Evolutionary conservation across 2,888 invertebrate species (phyloP).

Genomic region (Falcaria lacertinaria): DNA sequence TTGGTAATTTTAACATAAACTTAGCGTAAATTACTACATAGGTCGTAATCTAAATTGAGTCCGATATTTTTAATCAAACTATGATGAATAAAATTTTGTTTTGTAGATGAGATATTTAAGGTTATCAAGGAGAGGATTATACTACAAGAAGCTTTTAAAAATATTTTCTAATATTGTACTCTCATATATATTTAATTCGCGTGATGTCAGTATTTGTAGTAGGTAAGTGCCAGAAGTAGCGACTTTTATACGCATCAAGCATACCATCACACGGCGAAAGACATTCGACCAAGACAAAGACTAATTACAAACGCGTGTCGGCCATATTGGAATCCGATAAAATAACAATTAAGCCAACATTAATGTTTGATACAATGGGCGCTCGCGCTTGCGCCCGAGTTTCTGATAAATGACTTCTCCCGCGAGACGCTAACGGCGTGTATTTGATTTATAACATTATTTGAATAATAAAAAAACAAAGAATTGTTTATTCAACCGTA

Average conservation of each 20-base stretch:
- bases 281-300: constrained; percentile 36
- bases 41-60: constrained; percentile 6
- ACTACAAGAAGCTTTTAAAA: too few species aligned
- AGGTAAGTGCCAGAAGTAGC: too few species aligned
- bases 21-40: not conserved
- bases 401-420: constrained; percentile 70
- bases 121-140: too few species aligned
- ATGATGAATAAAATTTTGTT: not conserved
- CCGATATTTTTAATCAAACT: constrained; percentile 4
- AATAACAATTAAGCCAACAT: constrained; percentile 74
- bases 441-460: constrained; percentile 77
- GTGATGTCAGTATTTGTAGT: not conserved
- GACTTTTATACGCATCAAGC: not conserved
- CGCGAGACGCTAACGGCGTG: constrained; percentile 60
- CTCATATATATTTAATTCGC: too few species aligned
- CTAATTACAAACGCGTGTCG: constrained; percentile 62
- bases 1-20: constrained; percentile 4
- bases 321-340: constrained; percentile 72
- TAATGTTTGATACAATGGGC: constrained; percentile 65
- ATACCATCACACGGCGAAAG: constrained; percentile 7
- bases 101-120: too few species aligned
- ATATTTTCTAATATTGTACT: not conserved
- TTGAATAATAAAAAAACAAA: constrained; percentile 56
- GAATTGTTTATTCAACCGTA: constrained; percentile 71
- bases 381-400: constrained; percentile 52